Evolutionary conservation across 2,888 invertebrate genomes (phyloP), one percentile per base, ranked within the genome.

Genomic region (Rhagophthalmus giganteus): DNA sequence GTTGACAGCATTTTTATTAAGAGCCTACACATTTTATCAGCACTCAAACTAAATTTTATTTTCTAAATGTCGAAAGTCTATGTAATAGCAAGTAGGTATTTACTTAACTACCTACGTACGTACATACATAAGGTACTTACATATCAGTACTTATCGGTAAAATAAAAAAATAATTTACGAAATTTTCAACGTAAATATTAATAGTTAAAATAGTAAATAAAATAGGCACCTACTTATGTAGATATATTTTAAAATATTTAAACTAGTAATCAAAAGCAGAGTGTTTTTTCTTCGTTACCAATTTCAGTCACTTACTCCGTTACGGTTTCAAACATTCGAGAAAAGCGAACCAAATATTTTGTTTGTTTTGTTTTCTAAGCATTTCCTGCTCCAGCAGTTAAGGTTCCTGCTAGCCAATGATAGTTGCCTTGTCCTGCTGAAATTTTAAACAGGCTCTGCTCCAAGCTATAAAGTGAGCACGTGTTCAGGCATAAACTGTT

Each of bases 401-500:
- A 41, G 53, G 47, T 53, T 41, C 47, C 41, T 41, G 40, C 53
- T 53, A 53, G 46, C 47, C 51, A 51, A 51, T 51, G 51, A 51
- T 46, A 45, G 40, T 51, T 45, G 51, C 59, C 63, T 62, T 58
- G 58, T 64, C 60, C 55, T 53, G 45, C 59, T 65, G 62, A 66
- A 66, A 64, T 63, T 66, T 66, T 66, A 65, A 66, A 66, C 61
- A 62, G 62, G 45, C 56, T 61, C 61, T 62, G 55, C 57, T 55
- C 50, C 50, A 52, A 54, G 64, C 60, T 60, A 60, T 67, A 67
- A 67, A 67, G 59, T 56, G 59, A 61, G 64, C 65, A 63, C 65
- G 63, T 67, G 65, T 62, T 64, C 60, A 57, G 46, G 64, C 64
- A 67, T 67, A 66, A 67, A 67, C 62, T 66, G 65, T 63, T 67